A percentile compares a stretch with the other conserved stretches of the same genome.
These are phyloP conservation scores for Drosophila willistoni DNA, from an alignment of 1,140 invertebrate genomes.

Conservation along the genomic window DNA sequence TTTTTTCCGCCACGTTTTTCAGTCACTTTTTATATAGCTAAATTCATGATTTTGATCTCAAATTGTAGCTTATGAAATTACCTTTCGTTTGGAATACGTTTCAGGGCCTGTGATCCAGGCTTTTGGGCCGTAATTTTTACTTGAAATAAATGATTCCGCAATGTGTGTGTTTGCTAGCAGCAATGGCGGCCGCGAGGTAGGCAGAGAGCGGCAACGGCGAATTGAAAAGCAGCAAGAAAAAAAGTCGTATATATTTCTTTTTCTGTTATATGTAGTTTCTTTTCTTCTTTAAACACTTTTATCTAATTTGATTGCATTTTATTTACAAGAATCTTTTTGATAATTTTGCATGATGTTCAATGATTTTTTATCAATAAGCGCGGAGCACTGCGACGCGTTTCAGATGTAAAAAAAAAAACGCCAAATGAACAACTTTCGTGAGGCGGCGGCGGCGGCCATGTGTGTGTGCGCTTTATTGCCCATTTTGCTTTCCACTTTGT, in stretches of 20 bases:
- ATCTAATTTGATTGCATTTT: background rate
- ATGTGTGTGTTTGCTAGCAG: constrained; percentile 68
- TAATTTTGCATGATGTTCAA: background rate
- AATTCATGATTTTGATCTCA: constrained; percentile 43
- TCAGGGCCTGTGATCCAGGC: constrained; percentile 23
- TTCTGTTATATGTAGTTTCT: constrained; percentile 40
- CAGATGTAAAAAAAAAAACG: constrained; percentile 24
- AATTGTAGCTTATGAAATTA: constrained; percentile 52
- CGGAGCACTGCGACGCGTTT: constrained; percentile 34
- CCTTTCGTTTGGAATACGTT: constrained; percentile 54
- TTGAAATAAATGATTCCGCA: constrained; percentile 55
- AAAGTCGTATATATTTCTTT: background rate
- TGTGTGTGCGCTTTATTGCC: constrained; percentile 57
- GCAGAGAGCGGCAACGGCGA: constrained; percentile 32
- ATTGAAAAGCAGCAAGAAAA: constrained; percentile 63
- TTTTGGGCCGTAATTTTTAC: constrained; percentile 40
- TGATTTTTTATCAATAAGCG: constrained; percentile 22
- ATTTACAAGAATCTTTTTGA: background rate
- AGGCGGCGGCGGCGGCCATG: background rate
- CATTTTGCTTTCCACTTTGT: constrained; percentile 55
- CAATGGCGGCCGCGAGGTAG: constrained; percentile 25
- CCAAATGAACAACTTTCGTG: constrained; percentile 53
- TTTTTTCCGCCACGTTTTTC: constrained; percentile 79
- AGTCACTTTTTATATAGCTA: constrained; percentile 52
- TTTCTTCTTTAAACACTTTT: constrained; percentile 14